These are phyloP conservation scores for Andricus quercusramuli DNA, from an alignment of 2,888 invertebrate species.

Conservation along the genomic window DNA sequence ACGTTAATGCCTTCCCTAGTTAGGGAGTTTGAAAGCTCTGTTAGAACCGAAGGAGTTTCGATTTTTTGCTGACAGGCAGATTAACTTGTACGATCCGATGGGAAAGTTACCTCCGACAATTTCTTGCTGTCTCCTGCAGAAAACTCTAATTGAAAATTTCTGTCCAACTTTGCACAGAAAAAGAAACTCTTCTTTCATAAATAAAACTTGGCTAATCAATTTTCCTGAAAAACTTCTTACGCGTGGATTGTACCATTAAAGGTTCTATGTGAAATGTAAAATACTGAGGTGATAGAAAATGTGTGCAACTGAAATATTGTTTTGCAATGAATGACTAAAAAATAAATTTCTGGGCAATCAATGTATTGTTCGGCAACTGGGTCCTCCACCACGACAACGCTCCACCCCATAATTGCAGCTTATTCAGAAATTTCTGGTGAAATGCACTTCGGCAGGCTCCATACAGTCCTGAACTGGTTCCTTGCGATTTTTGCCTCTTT, in stretches of 20 bases:
- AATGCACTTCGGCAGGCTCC: too few species aligned
- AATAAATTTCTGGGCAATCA: too few species aligned
- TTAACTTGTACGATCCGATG: constrained; percentile 33
- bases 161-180: constrained; percentile 1
- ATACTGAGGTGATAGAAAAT: background rate
- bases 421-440: too few species aligned
- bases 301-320: background rate
- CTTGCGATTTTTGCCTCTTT: too few species aligned
- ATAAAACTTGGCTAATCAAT: constrained; percentile 16
- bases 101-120: constrained; percentile 19
- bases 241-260: background rate
- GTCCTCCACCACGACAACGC: too few species aligned
- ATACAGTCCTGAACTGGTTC: too few species aligned
- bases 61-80: constrained; percentile 38
- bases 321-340: background rate
- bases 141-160: constrained; percentile 37
- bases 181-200: constrained; percentile 16
- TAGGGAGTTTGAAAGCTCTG: constrained; percentile 27
- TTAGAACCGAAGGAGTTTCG: constrained; percentile 19
- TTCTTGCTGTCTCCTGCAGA: constrained; percentile 4
- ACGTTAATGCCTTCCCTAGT: constrained; percentile 32
- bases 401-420: too few species aligned
- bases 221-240: background rate
- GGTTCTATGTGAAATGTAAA: background rate
- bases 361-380: too few species aligned